Evolutionary conservation across 2,797 vertebrate genomes (phyloP), one percentile per base, ranked within the genome.

Genomic region (Argya squamiceps): DNA sequence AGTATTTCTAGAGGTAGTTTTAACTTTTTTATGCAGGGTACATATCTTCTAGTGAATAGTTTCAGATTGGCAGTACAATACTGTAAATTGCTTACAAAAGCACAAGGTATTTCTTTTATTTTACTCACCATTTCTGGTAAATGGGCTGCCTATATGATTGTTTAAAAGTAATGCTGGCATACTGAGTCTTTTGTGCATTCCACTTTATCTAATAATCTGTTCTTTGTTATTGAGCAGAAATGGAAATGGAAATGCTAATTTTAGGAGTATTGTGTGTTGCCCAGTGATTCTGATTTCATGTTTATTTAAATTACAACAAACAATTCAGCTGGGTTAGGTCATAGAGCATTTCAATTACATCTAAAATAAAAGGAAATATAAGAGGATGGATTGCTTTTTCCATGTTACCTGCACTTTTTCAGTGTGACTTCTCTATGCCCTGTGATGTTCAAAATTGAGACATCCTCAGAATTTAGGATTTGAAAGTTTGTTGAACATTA

Each of bases 401-500:
- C 4, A 6, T 67, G 23, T 32, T 76, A 32, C 12, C 9, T 90
- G 17, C 17, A 34, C 22, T 56, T 82, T 69, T 91, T 58, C 49
- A 89, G 10, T 86, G 67, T 63, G 71, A 87, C 76, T 91, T 88
- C 32, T 73, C 10, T 86, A 15, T 29, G 47, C 71, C 39, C 63
- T 90, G 39, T 84, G 56, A 64, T 71, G 27, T 92, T 94, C 78
- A 80, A 96, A 89, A 47, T 22, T 39, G 15, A 81, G 39, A 69
- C 18, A 62, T 27, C 26, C 13, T 67, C 41, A 56, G 36, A 94
- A 64, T 87, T 93, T 83, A 77, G 77, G n/a, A 82, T 91, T 84
- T 94, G 76, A 83, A 84, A 76, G 68, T 82, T 92, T 91, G 29
- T 49, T 95, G 76, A 92, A 36, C 58, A 49, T 62, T 96, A 58